Conservation (phyloP, 2,888 invertebrate genomes). For the Nebria salina region DNA sequence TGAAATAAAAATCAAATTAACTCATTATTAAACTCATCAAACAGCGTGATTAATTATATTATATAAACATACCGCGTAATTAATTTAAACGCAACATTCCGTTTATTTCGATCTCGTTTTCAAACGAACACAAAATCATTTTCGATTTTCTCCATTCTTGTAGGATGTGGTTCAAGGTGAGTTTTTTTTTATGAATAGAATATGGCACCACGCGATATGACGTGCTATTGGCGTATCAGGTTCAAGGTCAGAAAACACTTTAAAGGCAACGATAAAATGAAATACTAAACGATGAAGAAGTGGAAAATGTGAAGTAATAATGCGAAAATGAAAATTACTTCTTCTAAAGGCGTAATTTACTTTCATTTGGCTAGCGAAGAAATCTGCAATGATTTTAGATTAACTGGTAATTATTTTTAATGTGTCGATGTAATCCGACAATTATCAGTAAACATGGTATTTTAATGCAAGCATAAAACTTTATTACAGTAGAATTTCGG, state of each 20-base stretch:
- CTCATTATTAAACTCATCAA: background rate
- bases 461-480: too few relatives aligned
- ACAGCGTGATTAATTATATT: background rate
- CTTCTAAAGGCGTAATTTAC: background rate
- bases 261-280: background rate
- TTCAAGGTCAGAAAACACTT: conserved; percentile 8
- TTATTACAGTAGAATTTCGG: too few relatives aligned
- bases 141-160: background rate
- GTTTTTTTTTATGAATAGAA: conserved; percentile 5
- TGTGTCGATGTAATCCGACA: too few relatives aligned
- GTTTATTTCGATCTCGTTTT: background rate
- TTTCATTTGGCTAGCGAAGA: too few relatives aligned
- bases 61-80: background rate
- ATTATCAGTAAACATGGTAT: too few relatives aligned
- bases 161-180: conserved; percentile 10
- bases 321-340: background rate
- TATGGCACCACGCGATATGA: conserved; percentile 12
- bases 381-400: too few relatives aligned
- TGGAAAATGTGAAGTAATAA: background rate
- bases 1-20: background rate
- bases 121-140: background rate
- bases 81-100: background rate
- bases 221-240: conserved; percentile 9
- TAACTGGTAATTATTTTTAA: too few relatives aligned
- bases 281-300: background rate